phyloP scores from a whole-genome alignment of 2,888 invertebrate genomes.

The Drosophila koepferae region DNA sequence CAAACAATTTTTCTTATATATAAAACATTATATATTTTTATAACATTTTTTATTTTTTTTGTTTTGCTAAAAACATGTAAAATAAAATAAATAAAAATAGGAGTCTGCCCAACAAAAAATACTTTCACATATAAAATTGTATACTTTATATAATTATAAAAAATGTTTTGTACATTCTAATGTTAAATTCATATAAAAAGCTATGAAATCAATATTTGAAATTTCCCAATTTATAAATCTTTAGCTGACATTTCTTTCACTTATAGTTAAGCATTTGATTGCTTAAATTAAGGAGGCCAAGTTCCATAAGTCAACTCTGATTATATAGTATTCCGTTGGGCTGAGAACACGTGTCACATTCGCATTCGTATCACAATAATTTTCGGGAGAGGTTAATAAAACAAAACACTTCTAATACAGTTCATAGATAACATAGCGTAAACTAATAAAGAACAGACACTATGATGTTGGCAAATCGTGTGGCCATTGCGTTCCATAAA shows the following conservation, averaged over 20 bases:
- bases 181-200: too few species aligned
- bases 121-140: too few species aligned
- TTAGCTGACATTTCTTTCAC: neutral
- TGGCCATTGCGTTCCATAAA: constrained; percentile 16
- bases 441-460: constrained; percentile 12
- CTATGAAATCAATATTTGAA: too few species aligned
- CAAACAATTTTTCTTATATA: too few species aligned
- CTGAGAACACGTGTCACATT: constrained; percentile 20
- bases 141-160: too few species aligned
- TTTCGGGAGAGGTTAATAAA: constrained; percentile 26
- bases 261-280: too few species aligned
- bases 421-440: neutral
- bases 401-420: constrained; percentile 23
- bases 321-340: neutral
- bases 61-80: too few species aligned
- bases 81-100: too few species aligned
- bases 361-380: constrained; percentile 18
- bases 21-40: too few species aligned
- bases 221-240: neutral
- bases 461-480: constrained; percentile 44
- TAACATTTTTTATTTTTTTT: too few species aligned
- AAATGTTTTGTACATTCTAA: too few species aligned
- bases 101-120: too few species aligned
- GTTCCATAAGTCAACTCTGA: neutral
- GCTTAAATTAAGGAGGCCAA: constrained; percentile 27